These are phyloP conservation scores for Taenioides sp. DNA, from an alignment of 2,797 vertebrate genomes.

Conservation along the genomic window DNA sequence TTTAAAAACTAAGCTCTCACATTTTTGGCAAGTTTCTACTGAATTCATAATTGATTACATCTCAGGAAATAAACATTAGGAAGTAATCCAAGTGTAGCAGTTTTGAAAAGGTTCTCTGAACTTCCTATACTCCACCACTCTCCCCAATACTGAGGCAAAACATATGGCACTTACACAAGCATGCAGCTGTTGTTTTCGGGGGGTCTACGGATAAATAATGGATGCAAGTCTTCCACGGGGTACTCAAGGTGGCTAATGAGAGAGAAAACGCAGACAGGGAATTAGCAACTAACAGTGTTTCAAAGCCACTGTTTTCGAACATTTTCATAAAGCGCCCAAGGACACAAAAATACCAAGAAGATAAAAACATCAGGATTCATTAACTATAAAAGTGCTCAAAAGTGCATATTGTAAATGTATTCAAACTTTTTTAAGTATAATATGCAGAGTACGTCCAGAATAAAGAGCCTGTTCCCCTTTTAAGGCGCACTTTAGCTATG, in stretches of 20 bases:
- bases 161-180: constrained; percentile 74
- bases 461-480: constrained; percentile 4
- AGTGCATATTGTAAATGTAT: constrained; percentile 61
- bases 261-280: constrained; percentile 65
- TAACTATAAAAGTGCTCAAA: constrained; percentile 41
- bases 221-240: constrained; percentile 70
- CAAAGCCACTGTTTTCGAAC: constrained; percentile 64
- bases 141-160: constrained; percentile 55
- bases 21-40: constrained; percentile 15
- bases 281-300: constrained; percentile 70
- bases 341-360: constrained; percentile 57
- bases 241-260: constrained; percentile 72
- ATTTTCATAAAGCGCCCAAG: constrained; percentile 68
- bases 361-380: constrained; percentile 60
- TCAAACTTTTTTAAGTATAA: constrained; percentile 25
- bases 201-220: constrained; percentile 74
- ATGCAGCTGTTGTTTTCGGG: constrained; percentile 73
- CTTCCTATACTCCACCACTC: constrained; percentile 52
- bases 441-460: constrained; percentile 21
- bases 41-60: constrained; percentile 28
- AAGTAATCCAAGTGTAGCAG: constrained; percentile 37
- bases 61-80: constrained; percentile 23
- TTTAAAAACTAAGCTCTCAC: background rate
- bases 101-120: constrained; percentile 46
- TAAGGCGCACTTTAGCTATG: background rate